Evolutionary conservation across 2,888 invertebrate species (phyloP), one percentile per base, ranked within the genome.

Genomic region (Tenthredo mesomela): DNA sequence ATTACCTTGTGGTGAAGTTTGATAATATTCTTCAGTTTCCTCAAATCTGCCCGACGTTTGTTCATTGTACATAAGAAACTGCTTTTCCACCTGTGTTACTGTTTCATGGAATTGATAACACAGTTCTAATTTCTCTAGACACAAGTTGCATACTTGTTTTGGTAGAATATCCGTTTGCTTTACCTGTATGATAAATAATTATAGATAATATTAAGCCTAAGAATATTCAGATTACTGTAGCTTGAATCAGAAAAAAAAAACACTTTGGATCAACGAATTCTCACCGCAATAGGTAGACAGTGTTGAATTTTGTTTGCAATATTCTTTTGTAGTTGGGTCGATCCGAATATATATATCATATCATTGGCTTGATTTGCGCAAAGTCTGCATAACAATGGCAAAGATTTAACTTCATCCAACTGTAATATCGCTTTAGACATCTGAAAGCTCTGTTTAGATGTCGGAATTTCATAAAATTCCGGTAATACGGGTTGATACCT

Each of bases 51-150:
- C 40, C 5, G 40, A 71, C n/a, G 21, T 71, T 43, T 40, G 40
- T 40, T 43, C 21, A 21, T n/a, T 4, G 10, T 43, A 71, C 18
- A 21, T 6, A 10, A 71, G 40, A 71, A 71, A 40, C 43, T 71
- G 37, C n/a, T 43, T 67, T 58, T 86, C 80, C 9, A 84, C 83
- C 43, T 61, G 65, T 54, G 83, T 10, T 65, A 86, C 86, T 29
- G 61, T 85, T 18, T 50, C 83, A 4, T 84, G 70, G 77, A 87
- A 87, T 47, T 86, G 84, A 77, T 84, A 58, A 84, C 82, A 85
- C 29, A 73, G 58, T 7, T 84, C 43, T 7, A 87, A 80, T 77
- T 80, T 86, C 58, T 84, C 82, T 18, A 85, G 50, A 37, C 87
- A 87, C 12, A 67, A n/a, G 10, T 5, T 12, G 65, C 87, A 87